Base-by-base conservation (phyloP, 2,113 vertebrate species). In the Pituophis catenifer region DNA sequence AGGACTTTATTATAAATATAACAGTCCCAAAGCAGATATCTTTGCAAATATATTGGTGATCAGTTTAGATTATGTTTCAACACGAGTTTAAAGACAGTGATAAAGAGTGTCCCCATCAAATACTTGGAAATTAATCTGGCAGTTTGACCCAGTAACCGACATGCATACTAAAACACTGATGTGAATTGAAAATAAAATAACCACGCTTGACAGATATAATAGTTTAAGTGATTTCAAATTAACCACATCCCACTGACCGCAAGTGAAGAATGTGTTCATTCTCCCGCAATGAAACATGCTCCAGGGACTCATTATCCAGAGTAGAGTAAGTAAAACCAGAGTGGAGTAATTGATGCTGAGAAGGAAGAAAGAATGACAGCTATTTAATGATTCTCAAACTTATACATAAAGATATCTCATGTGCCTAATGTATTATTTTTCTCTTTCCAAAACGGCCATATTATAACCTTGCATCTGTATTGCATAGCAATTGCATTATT, bases 171-270 rank as follows among this genome's bases (percentile, higher is more conserved):
- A 98, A 97, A 97, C 97, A 97, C 96, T 97, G 96, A 98, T 97
- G 97, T 97, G 97, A 98, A 98, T 97, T 97, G 98, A 98, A 98
- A 98, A 98, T 98, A 98, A 98, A 98, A 97, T 98, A 98, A 98
- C 97, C 97, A 96, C 93, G 96, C 97, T 97, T 98, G 97, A 98
- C 98, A 98, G 97, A 98, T 98, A 98, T 98, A 98, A 98, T 98
- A 98, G 97, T 98, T 98, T 97, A 98, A 99, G 98, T 98, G 97
- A 98, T 98, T 98, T 98, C 97, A 98, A 98, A 98, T 98, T 98
- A 98, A 98, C 97, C 98, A 98, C 98, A 98, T 98, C 97, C 96
- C 98, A 98, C 97, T 98, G 97, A 98, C 98, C 97, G 89, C 94
- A 98, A 97, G 98, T 98, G 97, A 98, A 98, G 97, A 98, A 97